Conservation (phyloP, 2,113 vertebrate species). For the Paralichthys olivaceus region DNA sequence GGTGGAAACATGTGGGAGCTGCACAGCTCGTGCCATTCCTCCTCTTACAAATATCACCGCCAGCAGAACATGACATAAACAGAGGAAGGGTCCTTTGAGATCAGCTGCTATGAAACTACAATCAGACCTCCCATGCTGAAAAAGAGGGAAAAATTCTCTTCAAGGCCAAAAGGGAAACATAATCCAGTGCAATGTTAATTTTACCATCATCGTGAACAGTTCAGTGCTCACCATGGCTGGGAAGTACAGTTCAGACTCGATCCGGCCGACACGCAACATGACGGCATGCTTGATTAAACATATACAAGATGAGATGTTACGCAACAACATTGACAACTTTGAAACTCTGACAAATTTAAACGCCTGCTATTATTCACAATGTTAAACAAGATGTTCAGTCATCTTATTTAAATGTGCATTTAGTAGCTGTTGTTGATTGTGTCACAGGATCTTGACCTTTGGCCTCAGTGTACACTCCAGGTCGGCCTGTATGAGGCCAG, state of each 20-base stretch:
- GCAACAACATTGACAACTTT: not conserved
- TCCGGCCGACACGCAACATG: constrained; percentile 61
- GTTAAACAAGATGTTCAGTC: not conserved
- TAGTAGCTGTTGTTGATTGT: not conserved
- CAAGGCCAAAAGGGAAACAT: constrained; percentile 64
- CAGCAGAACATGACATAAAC: constrained; percentile 67
- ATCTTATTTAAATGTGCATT: not conserved
- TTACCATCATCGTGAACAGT: constrained; percentile 5
- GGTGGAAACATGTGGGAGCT: constrained; percentile 68
- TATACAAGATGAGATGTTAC: constrained; percentile 30
- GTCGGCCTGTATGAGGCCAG: too few species aligned
- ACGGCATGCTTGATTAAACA: constrained; percentile 56
- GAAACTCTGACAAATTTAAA: not conserved
- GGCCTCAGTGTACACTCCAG: too few species aligned
- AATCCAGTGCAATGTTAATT: constrained; percentile 54
- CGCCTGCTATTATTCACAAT: not conserved
- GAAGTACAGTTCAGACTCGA: constrained; percentile 21
- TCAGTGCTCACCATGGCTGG: not conserved
- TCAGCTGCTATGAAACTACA: constrained; percentile 63
- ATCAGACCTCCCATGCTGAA: constrained; percentile 47
- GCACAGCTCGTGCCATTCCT: constrained; percentile 51
- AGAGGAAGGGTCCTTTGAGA: constrained; percentile 53
- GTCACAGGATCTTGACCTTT: not conserved
- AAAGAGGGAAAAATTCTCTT: constrained; percentile 41
- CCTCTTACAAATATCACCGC: constrained; percentile 55